Evolutionary conservation across 2,888 invertebrate species (phyloP).

Genomic region (Eucera pruinosa): DNA sequence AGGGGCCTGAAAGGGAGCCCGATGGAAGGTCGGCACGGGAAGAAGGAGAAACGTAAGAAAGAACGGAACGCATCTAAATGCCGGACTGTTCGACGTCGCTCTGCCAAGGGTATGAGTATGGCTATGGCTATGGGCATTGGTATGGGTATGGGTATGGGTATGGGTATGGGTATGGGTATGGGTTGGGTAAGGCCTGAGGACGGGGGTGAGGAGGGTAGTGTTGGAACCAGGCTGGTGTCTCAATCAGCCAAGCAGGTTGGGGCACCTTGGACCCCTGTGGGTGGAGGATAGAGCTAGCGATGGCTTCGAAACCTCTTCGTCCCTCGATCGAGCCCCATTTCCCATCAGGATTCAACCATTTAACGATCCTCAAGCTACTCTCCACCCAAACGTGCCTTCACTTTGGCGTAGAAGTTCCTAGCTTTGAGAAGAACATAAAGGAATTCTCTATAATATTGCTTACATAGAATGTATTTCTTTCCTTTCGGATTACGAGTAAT

Average conservation of each 20-base stretch:
- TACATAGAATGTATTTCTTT: too few species aligned
- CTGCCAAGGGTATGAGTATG: conserved; percentile 35
- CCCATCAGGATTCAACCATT: too few species aligned
- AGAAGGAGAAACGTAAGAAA: conserved; percentile 58
- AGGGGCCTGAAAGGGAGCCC: conserved; percentile 56
- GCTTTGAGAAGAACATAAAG: too few species aligned
- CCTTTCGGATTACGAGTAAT: too few species aligned
- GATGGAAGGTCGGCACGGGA: conserved; percentile 49
- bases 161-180: too few species aligned
- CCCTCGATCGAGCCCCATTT: conserved; percentile 3
- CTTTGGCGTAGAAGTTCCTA: too few species aligned
- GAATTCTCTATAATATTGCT: too few species aligned
- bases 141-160: too few species aligned
- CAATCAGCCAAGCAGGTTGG: conserved; percentile 82
- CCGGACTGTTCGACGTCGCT: conserved; percentile 66
- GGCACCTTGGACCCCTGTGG: conserved; percentile 79
- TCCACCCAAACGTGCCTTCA: too few species aligned
- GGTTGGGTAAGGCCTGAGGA: too few species aligned
- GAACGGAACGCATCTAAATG: conserved; percentile 70
- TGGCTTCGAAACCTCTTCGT: conserved; percentile 26
- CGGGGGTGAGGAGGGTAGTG: conserved; percentile 71
- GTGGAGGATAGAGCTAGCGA: conserved; percentile 65
- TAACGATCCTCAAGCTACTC: too few species aligned
- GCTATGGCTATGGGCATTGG: too few species aligned
- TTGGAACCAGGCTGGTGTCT: conserved; percentile 81